phyloP scores from a whole-genome alignment of 1,140 invertebrate species.

The Cephus cinctus region DNA sequence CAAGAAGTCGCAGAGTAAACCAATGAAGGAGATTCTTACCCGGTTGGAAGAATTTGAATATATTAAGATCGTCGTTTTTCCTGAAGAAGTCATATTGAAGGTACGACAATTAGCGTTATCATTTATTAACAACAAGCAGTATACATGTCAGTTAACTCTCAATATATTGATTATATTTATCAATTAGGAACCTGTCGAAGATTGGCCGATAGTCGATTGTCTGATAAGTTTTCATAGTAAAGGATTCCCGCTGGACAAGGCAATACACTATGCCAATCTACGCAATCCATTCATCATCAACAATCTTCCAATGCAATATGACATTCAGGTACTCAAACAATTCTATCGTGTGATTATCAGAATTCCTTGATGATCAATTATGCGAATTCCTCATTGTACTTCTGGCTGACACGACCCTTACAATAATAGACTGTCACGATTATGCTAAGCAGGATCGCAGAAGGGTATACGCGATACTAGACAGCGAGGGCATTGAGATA shows the following conservation, averaged over 20 bases:
- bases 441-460: slow-evolving; percentile 70
- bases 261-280: slow-evolving; percentile 93
- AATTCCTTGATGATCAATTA: too few relatives aligned
- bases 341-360: too few relatives aligned
- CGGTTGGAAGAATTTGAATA: slow-evolving; percentile 95
- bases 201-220: slow-evolving; percentile 98
- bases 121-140: slow-evolving; percentile 2
- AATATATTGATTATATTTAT: slow-evolving; percentile 35
- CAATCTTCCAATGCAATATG: slow-evolving; percentile 98
- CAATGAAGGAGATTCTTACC: slow-evolving; percentile 97
- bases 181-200: slow-evolving; percentile 93
- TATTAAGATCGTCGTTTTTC: slow-evolving; percentile 90
- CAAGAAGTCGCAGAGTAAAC: slow-evolving; percentile 97
- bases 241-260: slow-evolving; percentile 97
- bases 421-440: slow-evolving; percentile 8
- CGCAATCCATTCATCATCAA: slow-evolving; percentile 97
- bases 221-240: slow-evolving; percentile 98
- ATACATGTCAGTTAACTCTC: neutral
- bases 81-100: slow-evolving; percentile 92
- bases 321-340: slow-evolving; percentile 91
- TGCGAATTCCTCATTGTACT: too few relatives aligned
- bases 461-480: slow-evolving; percentile 93
- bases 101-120: slow-evolving; percentile 49
- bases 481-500: slow-evolving; percentile 94
- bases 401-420: neutral